Conservation (phyloP, 92 coral and sea anemone genomes). For the Meandrina meandrites region DNA sequence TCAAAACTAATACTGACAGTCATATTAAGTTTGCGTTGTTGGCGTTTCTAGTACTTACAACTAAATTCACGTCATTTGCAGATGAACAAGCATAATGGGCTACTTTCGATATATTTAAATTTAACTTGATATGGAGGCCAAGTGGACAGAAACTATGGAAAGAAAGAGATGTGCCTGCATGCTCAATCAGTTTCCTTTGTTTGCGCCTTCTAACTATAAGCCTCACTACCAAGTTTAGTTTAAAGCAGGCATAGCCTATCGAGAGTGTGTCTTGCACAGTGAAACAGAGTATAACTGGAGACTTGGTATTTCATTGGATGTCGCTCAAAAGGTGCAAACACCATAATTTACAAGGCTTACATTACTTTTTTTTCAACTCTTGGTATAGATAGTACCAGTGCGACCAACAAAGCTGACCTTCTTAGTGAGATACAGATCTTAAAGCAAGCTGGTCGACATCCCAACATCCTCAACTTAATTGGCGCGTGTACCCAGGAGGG, state of each 20-base stretch:
- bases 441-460: conserved; percentile 27
- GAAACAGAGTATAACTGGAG: not conserved
- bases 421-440: conserved; percentile 21
- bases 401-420: conserved; percentile 3
- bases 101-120: no score
- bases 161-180: not conserved
- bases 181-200: not conserved
- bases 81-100: no score
- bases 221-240: not conserved
- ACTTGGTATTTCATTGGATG: not conserved
- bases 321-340: not conserved
- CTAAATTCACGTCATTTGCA: no score
- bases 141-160: no score
- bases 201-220: not conserved
- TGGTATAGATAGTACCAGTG: not conserved
- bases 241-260: no score
- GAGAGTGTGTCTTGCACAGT: no score
- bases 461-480: conserved; percentile 27
- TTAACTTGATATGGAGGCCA: no score
- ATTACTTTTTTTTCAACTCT: not conserved
- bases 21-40: no score
- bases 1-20: no score
- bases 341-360: no score
- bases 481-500: conserved; percentile 15
- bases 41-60: no score